Percentiles rank a stretch among this genome's conserved stretches.
These are phyloP conservation scores for Euglossa dilemma DNA, from an alignment of 1,140 invertebrate genomes.

Conservation along the genomic window DNA sequence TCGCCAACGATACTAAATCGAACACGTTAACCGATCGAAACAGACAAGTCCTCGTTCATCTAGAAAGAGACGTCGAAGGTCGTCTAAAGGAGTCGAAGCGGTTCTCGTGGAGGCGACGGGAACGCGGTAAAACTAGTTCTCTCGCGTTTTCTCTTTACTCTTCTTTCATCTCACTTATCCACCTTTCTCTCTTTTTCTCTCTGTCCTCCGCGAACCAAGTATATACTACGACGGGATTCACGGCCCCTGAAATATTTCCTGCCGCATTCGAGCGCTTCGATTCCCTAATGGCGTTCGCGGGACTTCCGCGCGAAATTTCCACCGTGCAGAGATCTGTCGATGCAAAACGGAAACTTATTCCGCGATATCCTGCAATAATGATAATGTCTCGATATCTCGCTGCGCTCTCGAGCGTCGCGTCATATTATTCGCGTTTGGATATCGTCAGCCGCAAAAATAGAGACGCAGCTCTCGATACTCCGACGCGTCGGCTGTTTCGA, in stretches of 20 bases:
- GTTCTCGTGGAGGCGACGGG: not conserved
- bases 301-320: constrained; percentile 12
- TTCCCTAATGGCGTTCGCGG: constrained; percentile 31
- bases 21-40: not conserved
- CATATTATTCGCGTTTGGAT: constrained; percentile 32
- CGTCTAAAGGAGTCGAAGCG: not conserved
- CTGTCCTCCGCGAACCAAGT: not conserved
- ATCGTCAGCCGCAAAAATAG: constrained; percentile 35
- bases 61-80: not conserved
- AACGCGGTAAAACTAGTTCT: not conserved
- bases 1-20: not conserved
- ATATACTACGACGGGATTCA: not conserved
- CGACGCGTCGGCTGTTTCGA: not conserved
- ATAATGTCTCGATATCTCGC: constrained; percentile 38
- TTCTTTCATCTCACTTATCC: no score
- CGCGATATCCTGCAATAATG: constrained; percentile 53
- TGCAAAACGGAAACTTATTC: constrained; percentile 47
- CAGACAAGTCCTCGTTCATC: not conserved
- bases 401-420: constrained; percentile 2
- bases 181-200: no score
- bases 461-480: constrained; percentile 23
- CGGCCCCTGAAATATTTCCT: constrained; percentile 3
- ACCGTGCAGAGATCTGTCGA: constrained; percentile 25
- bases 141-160: not conserved
- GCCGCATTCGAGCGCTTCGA: constrained; percentile 4